phyloP scores from a whole-genome alignment of 2,888 invertebrate genomes.

The Abrostola tripartita region DNA sequence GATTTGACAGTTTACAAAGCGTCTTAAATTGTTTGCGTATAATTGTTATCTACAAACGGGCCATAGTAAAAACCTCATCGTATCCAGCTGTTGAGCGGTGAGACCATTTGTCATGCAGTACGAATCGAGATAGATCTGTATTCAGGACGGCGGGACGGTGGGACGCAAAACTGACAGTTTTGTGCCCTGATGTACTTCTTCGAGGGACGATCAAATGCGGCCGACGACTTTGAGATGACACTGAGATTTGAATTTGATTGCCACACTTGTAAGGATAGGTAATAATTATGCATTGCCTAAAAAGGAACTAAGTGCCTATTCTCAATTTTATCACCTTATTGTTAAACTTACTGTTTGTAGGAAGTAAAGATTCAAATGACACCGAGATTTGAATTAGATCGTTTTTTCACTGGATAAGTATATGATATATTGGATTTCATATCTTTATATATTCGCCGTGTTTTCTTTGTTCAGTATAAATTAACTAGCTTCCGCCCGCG shows the following conservation, averaged over 20 bases:
- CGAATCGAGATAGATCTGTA: constrained; percentile 11
- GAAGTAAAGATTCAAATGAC: not conserved
- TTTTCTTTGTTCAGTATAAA: no score
- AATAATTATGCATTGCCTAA: no score
- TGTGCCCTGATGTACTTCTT: constrained; percentile 39
- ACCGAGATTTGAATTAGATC: not conserved
- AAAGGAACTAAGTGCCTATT: no score
- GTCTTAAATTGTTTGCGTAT: no score
- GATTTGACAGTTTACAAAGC: no score
- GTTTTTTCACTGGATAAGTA: not conserved
- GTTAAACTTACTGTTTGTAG: no score
- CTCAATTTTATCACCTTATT: no score
- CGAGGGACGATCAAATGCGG: constrained; percentile 31
- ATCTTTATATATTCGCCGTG: no score
- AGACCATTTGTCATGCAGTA: constrained; percentile 33
- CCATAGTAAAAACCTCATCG: constrained; percentile 15
- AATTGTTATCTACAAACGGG: constrained; percentile 2
- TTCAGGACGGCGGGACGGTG: constrained; percentile 13
- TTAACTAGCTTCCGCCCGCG: no score
- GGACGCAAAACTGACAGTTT: constrained; percentile 43
- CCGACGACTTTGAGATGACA: constrained; percentile 3
- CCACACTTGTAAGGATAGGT: not conserved
- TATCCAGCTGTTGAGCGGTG: not conserved
- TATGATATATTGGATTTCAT: no score
- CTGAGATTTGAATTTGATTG: not conserved